Evolutionary conservation across 1,140 invertebrate species (phyloP), one percentile per base, ranked within the genome.

Genomic region (Aplysia californica): DNA sequence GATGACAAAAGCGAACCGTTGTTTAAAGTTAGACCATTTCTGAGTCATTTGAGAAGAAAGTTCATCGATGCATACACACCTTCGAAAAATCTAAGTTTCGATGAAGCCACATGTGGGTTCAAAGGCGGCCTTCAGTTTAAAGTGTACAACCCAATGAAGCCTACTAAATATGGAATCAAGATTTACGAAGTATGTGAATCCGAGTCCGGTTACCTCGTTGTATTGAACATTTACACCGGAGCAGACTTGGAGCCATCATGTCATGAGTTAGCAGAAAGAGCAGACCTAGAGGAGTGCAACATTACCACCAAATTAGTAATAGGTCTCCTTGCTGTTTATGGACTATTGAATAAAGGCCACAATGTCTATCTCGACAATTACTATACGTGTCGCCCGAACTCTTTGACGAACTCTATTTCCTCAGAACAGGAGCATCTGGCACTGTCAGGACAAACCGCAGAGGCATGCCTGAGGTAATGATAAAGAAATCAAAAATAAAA

Each of bases 341-440:
- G 66, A 33, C 67, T 78, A 3, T 33, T 81, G 31, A 26, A 79
- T 33, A 66, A 73, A 58, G 73, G 77, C 23, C 77, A 79, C 59
- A 61, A 73, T 21, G 69, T 81, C 0, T 81, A 76, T 56, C 64
- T 81, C 58, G 77, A 79, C 61, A 81, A 81, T 61, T 80, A 75
- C 29, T 80, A n/a, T n/a, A 80, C 44, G 76, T 23, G 6, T 69
- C 61, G 58, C 75, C 66, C 0, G 65, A 74, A 66, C 38, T 78
- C 20, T 80, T 80, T 41, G 18, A 69, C 4, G 50, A 78, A 23
- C 39, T 80, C 20, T 5, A 55, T 23, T 41, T 68, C 0, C 26
- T 69, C 31, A 72, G 71, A 10, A 80, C 76, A 3, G 74, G 73
- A 20, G 76, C 73, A 6, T 80, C 76, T 73, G 76, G 68, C 1